A percentile compares a stretch with the other conserved stretches of the same genome.
Conservation (phyloP, 1,140 invertebrate species). For the Macrobrachium rosenbergii region DNA sequence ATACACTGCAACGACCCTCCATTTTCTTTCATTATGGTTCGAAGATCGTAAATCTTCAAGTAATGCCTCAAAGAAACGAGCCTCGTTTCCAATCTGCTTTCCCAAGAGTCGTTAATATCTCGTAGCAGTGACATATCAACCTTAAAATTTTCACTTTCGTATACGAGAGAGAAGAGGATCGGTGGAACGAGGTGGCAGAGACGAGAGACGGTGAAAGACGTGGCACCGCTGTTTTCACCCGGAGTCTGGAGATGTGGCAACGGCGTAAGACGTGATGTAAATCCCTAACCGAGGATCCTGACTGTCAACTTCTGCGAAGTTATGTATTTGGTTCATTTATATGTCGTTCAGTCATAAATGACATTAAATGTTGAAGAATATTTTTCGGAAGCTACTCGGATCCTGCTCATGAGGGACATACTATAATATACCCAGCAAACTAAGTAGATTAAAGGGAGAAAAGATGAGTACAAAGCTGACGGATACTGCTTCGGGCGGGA, state of each 20-base stretch:
- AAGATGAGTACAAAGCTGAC: too few species aligned
- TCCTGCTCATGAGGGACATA: too few species aligned
- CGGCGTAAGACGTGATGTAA: conserved; percentile 20
- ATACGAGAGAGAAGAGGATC: background rate
- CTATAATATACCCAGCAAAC: too few species aligned
- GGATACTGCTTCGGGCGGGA: too few species aligned
- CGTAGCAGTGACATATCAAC: background rate
- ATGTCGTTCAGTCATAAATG: too few species aligned
- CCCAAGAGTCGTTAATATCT: background rate
- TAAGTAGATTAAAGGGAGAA: too few species aligned
- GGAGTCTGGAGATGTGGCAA: background rate
- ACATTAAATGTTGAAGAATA: too few species aligned
- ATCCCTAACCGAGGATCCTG: background rate
- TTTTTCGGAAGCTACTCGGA: too few species aligned
- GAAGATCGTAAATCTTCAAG: background rate
- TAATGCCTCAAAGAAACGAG: background rate
- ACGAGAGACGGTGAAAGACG: background rate
- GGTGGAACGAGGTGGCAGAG: conserved; percentile 8
- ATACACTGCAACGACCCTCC: too few species aligned
- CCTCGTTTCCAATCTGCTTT: too few species aligned
- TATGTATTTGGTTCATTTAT: background rate
- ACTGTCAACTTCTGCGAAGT: background rate
- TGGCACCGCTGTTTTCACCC: background rate
- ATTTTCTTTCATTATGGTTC: too few species aligned
- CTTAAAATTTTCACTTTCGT: conserved; percentile 2